Base-by-base conservation (phyloP, 2,113 vertebrate genomes). In the Manacus vitellinus region DNA sequence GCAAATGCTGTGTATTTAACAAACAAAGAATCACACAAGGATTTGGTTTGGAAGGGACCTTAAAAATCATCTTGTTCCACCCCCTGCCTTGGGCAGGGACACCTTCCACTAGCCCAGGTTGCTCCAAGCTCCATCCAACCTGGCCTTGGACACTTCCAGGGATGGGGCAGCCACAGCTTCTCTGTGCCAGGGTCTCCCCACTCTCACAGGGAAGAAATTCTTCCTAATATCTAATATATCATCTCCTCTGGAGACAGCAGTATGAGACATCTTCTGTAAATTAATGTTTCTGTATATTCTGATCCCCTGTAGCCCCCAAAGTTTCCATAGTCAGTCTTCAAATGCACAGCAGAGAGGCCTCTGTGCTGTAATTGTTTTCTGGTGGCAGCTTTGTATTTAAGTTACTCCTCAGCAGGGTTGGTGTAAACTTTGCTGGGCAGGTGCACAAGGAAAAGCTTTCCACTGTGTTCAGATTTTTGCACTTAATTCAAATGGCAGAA, bases 121-220 rank as follows among this genome's bases (percentile, higher is more conserved):
- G 30, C n/a, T 76, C 63, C 46, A 6, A 68, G 5, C 10, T n/a
- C 24, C 0, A 0, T 55, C 62, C 63, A 83, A 0, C 35, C n/a
- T 76, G 71, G 55, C 25, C 35, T 37, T 49, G 55, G 41, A 0
- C n/a, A 41, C 25, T 61, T 0, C 12, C 70, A 82, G 46, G 46
- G n/a, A 23, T 70, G 63, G 44, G 54, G 39, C 87, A 68, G 70
- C 46, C 87, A 6, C n/a, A 54, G 54, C 46, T 68, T 0, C 30
- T 82, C 52, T 74, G 77, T 81, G 27, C 68, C 61, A 59, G 52
- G 23, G 28, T 23, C 44, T 52, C 0, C 0, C 0, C 28, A 41
- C 10, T 13, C 39, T 75, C 17, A 8, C 16, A 25, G 39, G n/a
- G 17, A 10, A 54, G 1, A 0, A 31, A 47, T 89, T 27, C 30